Percentiles rank a stretch among this genome's conserved stretches.
Evolutionary conservation across 2,888 invertebrate genomes (phyloP).

Genomic region (Hirtodrosophila duncani): DNA sequence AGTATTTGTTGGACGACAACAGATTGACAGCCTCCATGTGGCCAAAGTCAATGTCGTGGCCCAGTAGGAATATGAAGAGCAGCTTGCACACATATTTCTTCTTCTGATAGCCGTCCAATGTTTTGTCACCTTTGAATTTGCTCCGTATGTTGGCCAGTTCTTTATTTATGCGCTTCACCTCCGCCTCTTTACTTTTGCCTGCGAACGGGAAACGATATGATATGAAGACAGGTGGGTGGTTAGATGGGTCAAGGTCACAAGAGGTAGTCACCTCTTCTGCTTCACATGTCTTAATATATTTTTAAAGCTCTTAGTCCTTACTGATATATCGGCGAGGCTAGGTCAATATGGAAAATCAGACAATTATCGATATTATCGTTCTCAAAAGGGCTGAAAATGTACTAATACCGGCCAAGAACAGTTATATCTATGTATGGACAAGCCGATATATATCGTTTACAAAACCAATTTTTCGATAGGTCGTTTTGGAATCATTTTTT

Average conservation of each 20-base stretch:
- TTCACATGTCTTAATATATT: too few species aligned
- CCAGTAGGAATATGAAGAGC: conserved; percentile 98
- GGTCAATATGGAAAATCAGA: too few species aligned
- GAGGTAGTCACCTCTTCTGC: too few species aligned
- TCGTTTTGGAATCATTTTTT: too few species aligned
- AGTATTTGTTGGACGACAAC: conserved; percentile 99
- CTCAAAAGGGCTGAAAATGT: too few species aligned
- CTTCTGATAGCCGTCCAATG: conserved; percentile 99
- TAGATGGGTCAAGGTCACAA: conserved; percentile 25
- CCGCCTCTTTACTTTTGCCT: conserved; percentile 99
- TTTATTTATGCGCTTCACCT: conserved; percentile 99
- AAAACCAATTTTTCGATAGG: too few species aligned
- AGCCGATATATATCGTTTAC: too few species aligned
- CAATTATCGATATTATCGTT: too few species aligned
- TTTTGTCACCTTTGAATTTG: conserved; percentile 99
- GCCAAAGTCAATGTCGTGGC: conserved; percentile 99
- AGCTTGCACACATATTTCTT: conserved; percentile 99
- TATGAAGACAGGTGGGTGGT: background rate
- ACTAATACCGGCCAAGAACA: too few species aligned
- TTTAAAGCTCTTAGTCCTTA: too few species aligned
- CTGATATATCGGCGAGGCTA: too few species aligned
- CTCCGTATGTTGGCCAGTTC: conserved; percentile 99
- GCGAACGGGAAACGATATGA: background rate
- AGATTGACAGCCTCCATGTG: conserved; percentile 99
- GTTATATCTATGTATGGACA: too few species aligned